A percentile compares a stretch with the other conserved stretches of the same genome.
phyloP scores from a whole-genome alignment of 2,113 vertebrate species.

The Varanus salvator region DNA sequence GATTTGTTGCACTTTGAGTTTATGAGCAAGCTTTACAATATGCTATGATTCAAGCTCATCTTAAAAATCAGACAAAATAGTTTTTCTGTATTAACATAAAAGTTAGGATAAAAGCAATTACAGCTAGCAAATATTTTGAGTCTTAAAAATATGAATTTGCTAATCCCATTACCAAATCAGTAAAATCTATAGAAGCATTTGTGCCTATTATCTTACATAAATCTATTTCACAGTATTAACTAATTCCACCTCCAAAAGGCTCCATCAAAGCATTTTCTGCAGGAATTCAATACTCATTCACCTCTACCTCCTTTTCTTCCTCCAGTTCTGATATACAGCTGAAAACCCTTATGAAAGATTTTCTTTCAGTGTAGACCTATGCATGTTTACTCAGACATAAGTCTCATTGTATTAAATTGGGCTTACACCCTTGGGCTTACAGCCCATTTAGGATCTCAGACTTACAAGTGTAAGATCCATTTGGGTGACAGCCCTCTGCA shows the following conservation, averaged over 20 bases:
- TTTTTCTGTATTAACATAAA: not conserved
- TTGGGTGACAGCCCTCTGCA: not conserved
- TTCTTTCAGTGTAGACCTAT: not conserved
- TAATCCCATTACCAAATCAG: constrained; percentile 57
- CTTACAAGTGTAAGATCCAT: not conserved
- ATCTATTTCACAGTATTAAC: constrained; percentile 16
- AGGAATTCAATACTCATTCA: not conserved
- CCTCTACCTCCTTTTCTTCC: not conserved
- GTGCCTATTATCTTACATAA: constrained; percentile 36
- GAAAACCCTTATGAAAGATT: not conserved
- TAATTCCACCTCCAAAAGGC: not conserved
- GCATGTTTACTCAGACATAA: not conserved
- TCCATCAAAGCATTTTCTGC: not conserved
- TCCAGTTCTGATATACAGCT: not conserved
- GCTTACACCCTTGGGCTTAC: not conserved
- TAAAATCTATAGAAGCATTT: constrained; percentile 59
- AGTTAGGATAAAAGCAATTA: not conserved
- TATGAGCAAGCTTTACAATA: not conserved
- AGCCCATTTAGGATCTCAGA: not conserved
- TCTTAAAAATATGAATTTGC: constrained; percentile 13
- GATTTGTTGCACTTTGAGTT: not conserved
- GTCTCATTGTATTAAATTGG: not conserved
- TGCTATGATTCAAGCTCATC: not conserved
- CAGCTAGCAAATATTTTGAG: too few species aligned
- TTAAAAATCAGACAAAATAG: not conserved